phyloP scores from a whole-genome alignment of 2,888 invertebrate genomes.

The Lamellibrachia satsuma region DNA sequence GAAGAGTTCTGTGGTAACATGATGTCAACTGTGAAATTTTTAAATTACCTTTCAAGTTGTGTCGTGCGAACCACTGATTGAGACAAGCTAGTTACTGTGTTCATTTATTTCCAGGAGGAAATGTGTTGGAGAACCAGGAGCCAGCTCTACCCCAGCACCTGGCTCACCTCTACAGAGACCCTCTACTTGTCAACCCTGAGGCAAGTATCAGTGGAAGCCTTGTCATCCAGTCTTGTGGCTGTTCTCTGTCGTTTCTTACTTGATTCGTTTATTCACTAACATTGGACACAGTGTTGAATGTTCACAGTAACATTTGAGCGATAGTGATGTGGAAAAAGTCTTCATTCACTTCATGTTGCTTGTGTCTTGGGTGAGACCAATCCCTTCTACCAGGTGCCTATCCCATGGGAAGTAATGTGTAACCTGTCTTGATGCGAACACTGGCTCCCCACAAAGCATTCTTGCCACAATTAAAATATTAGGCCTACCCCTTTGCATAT shows the following conservation, averaged over 20 bases:
- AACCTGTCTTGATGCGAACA: too few species aligned
- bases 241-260: neutral
- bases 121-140: conserved; percentile 28
- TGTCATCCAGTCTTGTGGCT: neutral
- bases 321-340: too few species aligned
- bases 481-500: neutral
- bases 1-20: neutral
- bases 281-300: too few species aligned
- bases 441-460: neutral
- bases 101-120: conserved; percentile 23
- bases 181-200: conserved; percentile 59
- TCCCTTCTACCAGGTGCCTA: too few species aligned
- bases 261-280: too few species aligned
- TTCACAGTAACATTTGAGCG: too few species aligned
- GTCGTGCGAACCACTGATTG: neutral
- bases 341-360: too few species aligned
- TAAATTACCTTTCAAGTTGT: neutral
- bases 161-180: conserved; percentile 53
- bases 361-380: too few species aligned
- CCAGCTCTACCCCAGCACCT: conserved; percentile 56
- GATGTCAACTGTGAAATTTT: neutral
- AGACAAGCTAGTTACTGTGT: neutral
- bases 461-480: neutral
- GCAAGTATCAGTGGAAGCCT: conserved; percentile 40
- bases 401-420: too few species aligned